Conservation (phyloP, 2,888 invertebrate species). For the Orgyia antiqua region DNA sequence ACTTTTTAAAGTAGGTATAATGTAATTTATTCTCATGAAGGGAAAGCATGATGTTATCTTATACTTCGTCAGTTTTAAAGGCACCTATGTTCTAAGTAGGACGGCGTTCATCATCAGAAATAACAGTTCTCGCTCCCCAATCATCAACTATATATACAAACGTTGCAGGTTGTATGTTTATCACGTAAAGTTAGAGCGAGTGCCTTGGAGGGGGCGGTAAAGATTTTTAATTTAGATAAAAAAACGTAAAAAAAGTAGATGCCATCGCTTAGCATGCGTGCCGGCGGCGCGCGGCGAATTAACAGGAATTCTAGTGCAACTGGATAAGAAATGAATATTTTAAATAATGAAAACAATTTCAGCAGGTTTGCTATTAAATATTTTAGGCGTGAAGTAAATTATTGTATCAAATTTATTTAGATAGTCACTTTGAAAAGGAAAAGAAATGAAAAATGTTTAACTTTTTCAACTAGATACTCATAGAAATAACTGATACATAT, state of each 20-base stretch:
- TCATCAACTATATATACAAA: constrained; percentile 9
- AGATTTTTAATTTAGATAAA: constrained; percentile 69
- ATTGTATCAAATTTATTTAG: too few species aligned
- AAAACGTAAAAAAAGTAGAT: constrained; percentile 40
- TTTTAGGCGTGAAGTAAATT: too few species aligned
- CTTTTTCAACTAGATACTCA: too few species aligned
- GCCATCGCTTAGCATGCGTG: constrained; percentile 42
- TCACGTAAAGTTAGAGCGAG: constrained; percentile 40
- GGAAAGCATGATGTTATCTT: background rate
- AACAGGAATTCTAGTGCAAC: background rate
- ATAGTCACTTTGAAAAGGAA: too few species aligned
- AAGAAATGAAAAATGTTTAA: too few species aligned
- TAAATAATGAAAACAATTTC: too few species aligned
- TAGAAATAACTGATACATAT: too few species aligned
- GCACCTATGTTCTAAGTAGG: constrained; percentile 2
- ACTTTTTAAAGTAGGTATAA: background rate
- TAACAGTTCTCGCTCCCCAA: constrained; percentile 6
- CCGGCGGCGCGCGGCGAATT: constrained; percentile 16
- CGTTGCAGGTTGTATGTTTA: constrained; percentile 22
- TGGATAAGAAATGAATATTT: constrained; percentile 23
- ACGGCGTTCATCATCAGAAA: constrained; percentile 5
- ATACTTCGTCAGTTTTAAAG: background rate
- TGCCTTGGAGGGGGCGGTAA: constrained; percentile 22
- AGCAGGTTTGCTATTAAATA: too few species aligned
- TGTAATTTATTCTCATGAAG: too few species aligned